Base-by-base conservation (phyloP, 2,113 vertebrate genomes). In the Rhodinocichla rosea region DNA sequence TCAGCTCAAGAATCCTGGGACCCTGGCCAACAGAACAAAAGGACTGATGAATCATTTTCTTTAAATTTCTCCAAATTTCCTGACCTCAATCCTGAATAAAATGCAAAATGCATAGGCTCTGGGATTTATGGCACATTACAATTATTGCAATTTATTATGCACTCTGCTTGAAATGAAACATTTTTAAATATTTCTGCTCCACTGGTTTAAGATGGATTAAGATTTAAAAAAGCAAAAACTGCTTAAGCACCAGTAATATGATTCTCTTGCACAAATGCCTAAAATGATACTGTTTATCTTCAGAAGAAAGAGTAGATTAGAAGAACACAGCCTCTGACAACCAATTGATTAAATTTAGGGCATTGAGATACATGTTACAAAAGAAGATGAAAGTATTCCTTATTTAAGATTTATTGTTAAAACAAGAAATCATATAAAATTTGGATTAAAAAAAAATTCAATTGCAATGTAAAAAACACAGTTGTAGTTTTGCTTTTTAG, bases 11-110 rank as follows among this genome's bases (percentile, higher is more conserved):
- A 98, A 98, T 99, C 98, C 98, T 98, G 98, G 98, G 98, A 98
- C 98, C 98, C 99, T 99, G 98, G 97, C 98, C 98, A 98, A 98
- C 95, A 97, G 98, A 98, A 99, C 98, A 98, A 99, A 98, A 98
- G 98, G 97, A 98, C 98, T 98, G 98, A 98, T 98, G 98, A 98
- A 98, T 99, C 98, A 98, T 98, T 98, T 98, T 99, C 98, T 99
- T 98, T 98, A 98, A 98, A 98, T 98, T 98, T 98, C 98, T 98
- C 98, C 98, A 98, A 98, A 98, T 98, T 98, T 99, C 98, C 98
- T 98, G 98, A 98, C 97, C 98, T 98, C 98, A 98, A 98, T 97
- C 98, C 97, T 97, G 97, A 98, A 98, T 97, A 98, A 98, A 98
- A 98, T 98, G 98, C 97, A 99, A 98, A 98, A 98, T 98, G 98